Conservation (phyloP, 2,797 vertebrate genomes). For the Darevskia nairensis region DNA sequence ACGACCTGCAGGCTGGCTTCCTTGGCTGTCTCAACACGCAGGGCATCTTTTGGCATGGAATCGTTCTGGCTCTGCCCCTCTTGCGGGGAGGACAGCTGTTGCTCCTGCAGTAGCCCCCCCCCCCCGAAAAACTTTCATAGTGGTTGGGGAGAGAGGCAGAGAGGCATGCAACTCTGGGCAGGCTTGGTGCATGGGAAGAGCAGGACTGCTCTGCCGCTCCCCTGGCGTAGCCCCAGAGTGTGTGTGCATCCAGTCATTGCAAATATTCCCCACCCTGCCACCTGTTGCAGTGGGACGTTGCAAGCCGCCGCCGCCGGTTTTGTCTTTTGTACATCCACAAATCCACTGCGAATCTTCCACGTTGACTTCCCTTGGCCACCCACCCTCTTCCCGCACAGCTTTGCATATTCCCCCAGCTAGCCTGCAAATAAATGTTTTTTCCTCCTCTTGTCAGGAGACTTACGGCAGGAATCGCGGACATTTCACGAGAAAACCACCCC, state of each 20-base stretch:
- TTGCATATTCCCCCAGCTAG: conserved; percentile 34
- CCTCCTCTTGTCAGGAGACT: neutral
- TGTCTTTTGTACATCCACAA: neutral
- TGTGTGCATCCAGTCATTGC: too few relatives aligned
- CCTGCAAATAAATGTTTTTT: neutral
- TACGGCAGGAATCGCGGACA: neutral
- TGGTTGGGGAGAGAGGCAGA: neutral
- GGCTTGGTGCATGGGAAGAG: neutral
- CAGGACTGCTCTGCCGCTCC: neutral
- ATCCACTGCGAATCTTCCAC: neutral
- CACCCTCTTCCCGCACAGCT: conserved; percentile 58
- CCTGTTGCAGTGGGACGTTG: neutral
- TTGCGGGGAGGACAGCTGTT: neutral
- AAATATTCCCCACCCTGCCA: too few relatives aligned
- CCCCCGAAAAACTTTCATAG: neutral
- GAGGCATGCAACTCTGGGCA: neutral
- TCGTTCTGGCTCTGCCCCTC: neutral
- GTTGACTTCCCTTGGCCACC: fast-evolving
- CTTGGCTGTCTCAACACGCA: neutral
- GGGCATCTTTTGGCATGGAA: neutral
- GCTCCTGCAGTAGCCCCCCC: neutral
- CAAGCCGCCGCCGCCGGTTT: fast-evolving
- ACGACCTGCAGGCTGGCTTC: conserved; percentile 28
- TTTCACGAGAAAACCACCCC: neutral
- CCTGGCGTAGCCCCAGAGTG: too few relatives aligned